Percentiles rank a stretch among this genome's conserved stretches.
phyloP scores from a whole-genome alignment of 2,797 vertebrate species.

The Rhabdophis nuchalis region DNA sequence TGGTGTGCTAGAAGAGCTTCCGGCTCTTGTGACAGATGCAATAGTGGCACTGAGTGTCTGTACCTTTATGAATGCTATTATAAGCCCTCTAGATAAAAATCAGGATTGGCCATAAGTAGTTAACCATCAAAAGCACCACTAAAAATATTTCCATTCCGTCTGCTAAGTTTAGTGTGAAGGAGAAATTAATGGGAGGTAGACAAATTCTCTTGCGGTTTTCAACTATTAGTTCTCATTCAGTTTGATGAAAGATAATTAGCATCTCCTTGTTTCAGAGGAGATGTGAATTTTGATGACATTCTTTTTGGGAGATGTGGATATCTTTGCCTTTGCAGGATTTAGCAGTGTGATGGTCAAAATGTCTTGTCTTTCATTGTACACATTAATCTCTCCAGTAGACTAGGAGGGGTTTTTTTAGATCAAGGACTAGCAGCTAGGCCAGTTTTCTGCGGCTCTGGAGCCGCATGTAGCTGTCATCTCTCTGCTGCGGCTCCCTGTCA shows the following conservation, averaged over 20 bases:
- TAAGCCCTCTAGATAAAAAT: neutral
- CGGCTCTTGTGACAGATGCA: neutral
- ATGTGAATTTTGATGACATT: neutral
- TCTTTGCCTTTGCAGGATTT: neutral
- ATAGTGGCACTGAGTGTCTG: neutral
- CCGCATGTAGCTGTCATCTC: too few species aligned
- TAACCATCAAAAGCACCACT: neutral
- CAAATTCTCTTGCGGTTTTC: neutral
- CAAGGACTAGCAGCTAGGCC: neutral
- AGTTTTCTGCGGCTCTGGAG: too few species aligned
- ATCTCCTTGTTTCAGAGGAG: neutral
- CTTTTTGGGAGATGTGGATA: neutral
- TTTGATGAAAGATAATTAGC: neutral
- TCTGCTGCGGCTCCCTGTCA: too few species aligned
- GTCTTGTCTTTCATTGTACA: neutral
- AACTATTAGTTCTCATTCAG: neutral
- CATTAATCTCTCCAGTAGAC: neutral
- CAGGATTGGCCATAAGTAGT: neutral
- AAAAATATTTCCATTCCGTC: neutral
- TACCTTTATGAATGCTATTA: neutral
- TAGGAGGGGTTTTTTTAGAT: neutral
- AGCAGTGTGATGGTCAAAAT: neutral
- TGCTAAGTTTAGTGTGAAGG: neutral
- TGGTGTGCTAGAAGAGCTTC: neutral
- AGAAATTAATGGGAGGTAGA: neutral